Evolutionary conservation across 2,113 vertebrate species (phyloP), one percentile per base, ranked within the genome.

Genomic region (Corydoras maculifer): DNA sequence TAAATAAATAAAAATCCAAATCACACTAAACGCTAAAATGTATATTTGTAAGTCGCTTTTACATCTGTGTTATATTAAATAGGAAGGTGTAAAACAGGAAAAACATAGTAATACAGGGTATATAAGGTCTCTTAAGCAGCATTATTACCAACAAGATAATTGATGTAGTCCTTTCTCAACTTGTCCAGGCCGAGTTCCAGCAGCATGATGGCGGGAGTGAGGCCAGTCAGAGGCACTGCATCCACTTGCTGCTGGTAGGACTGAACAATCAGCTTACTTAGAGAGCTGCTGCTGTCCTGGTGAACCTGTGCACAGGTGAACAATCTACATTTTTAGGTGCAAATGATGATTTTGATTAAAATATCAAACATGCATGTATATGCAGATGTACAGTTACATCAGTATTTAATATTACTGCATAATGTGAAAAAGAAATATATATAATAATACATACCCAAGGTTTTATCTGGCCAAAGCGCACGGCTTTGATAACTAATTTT

Each of bases 161-260:
- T 94, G 73, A 96, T 90, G 77, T 98, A 99, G 86, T 99, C 96
- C 84, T 92, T 98, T 81, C 93, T 94, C 85, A 98, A 90, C 85
- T 98, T 99, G 80, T 98, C 94, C 84, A 99, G 75, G 62, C 96
- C 96, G 77, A 98, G 88, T 83, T 98, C 95, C 64, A 99, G 87
- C 69, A 98, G 89, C 93, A 98, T 98, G 18, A 87, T 89, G 69
- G 95, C 80, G 1, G 95, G 93, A 43, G 84, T 77, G 68, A 87
- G 83, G 14, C 91, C 94, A 29, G 73, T 90, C 57, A 99, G 92
- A 75, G 90, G 78, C 78, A 96, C 77, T 0, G 67, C 69, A 14
- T 93, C 89, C 49, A 94, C 86, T 78, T 86, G 77, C 48, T 91
- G 90, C 14, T 92, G 90, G 62, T 95, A 98, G 4, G 94, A 98